A percentile compares a stretch with the other conserved stretches of the same genome.
Evolutionary conservation across 2,888 invertebrate species (phyloP).

Genomic region (Platypus cylindrus): DNA sequence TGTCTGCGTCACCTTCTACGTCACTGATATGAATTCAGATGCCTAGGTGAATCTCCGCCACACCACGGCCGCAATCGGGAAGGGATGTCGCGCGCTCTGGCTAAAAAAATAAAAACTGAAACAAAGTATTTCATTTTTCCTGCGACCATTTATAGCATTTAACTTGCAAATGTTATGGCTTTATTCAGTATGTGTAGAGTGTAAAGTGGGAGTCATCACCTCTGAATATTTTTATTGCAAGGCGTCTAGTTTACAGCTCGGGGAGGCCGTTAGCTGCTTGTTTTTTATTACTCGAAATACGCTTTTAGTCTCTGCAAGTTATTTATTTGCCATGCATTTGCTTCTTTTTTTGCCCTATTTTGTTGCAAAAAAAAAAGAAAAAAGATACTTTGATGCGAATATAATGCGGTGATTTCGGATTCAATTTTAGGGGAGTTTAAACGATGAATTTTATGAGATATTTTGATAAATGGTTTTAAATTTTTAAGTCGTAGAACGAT

Average conservation of each 20-base stretch:
- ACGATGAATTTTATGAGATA: constrained; percentile 15
- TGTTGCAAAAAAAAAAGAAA: too few relatives aligned
- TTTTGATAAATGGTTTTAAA: constrained; percentile 16
- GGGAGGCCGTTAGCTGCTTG: constrained; percentile 24
- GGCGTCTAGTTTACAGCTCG: constrained; percentile 24
- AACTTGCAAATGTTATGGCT: constrained; percentile 40
- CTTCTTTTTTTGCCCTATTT: constrained; percentile 10
- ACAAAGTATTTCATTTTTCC: constrained; percentile 37
- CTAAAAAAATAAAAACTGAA: constrained; percentile 28
- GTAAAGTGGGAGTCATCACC: constrained; percentile 37
- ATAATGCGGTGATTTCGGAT: constrained; percentile 16
- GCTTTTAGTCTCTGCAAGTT: constrained; percentile 14
- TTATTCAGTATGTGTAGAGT: constrained; percentile 34
- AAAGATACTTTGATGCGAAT: constrained; percentile 16
- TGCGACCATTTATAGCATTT: constrained; percentile 35
- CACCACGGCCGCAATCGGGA: neutral
- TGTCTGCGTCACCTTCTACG: too few relatives aligned
- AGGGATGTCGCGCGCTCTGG: constrained; percentile 3
- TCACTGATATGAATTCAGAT: too few relatives aligned
- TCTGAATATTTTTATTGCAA: constrained; percentile 37
- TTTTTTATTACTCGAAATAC: constrained; percentile 18
- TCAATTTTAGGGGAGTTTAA: constrained; percentile 15
- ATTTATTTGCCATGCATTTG: constrained; percentile 16
- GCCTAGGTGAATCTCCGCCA: constrained; percentile 5
- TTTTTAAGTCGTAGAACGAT: too few relatives aligned